phyloP scores from a whole-genome alignment of 2,888 invertebrate genomes.

The Coleophora flavipennella region DNA sequence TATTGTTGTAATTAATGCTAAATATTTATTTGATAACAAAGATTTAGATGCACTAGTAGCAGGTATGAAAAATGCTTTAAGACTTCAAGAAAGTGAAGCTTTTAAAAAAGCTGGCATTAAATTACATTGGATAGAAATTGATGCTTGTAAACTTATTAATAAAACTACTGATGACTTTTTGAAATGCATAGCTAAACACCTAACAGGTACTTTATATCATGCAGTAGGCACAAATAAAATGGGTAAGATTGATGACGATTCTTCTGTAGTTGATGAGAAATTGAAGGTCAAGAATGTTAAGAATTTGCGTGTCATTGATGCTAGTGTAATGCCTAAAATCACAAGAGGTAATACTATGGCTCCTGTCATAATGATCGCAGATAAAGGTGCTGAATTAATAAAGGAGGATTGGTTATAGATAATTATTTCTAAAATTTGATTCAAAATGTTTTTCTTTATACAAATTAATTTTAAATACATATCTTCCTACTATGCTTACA shows the following conservation, averaged over 20 bases:
- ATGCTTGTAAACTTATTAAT: constrained; percentile 28
- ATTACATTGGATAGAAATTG: constrained; percentile 25
- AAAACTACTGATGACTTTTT: constrained; percentile 31
- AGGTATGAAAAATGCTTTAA: constrained; percentile 25
- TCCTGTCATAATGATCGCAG: constrained; percentile 1
- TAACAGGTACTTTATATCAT: constrained; percentile 51
- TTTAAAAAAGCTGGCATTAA: constrained; percentile 30
- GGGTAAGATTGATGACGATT: constrained; percentile 41
- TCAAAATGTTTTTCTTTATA: too few species aligned
- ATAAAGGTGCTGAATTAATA: constrained; percentile 1
- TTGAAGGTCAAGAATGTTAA: not conserved
- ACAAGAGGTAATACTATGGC: not conserved
- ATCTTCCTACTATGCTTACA: too few species aligned
- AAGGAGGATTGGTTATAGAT: not conserved
- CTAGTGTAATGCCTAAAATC: not conserved
- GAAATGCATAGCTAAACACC: constrained; percentile 36
- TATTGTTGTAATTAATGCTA: constrained; percentile 64
- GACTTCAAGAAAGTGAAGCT: constrained; percentile 29
- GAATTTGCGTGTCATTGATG: not conserved
- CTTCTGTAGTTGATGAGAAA: constrained; percentile 19
- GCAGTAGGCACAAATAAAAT: constrained; percentile 72
- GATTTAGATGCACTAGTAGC: constrained; percentile 27
- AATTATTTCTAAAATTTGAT: too few species aligned
- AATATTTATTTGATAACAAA: constrained; percentile 58
- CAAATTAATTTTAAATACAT: too few species aligned